Base-by-base conservation (phyloP, 1,140 invertebrate species). In the Drosophila mauritiana region DNA sequence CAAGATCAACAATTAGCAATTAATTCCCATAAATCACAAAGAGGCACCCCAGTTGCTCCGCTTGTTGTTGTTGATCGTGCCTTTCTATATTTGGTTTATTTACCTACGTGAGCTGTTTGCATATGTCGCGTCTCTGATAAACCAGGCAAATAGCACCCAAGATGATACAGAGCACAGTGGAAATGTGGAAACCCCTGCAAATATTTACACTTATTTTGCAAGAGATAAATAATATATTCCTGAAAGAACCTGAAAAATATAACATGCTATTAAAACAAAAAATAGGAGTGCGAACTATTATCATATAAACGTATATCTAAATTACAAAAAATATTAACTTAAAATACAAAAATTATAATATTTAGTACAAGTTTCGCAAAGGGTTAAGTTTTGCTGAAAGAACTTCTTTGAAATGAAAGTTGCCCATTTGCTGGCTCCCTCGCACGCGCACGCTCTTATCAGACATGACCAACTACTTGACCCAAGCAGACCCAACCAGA, bases 21-120 rank as follows among this genome's bases (percentile, higher is more conserved):
- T 58, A 82, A 69, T 73, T 82, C 46, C 58, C 54, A 67, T 82
- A 82, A 82, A 82, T 82, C 67, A 78, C 52, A 62, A 73, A 76
- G 59, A 43, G 53, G 37, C 79, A 68, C 37, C 57, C 39, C 49
- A 39, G 43, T 63, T 76, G 73, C 58, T 49, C 6, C 43, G 59
- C 36, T 69, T 59, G 49, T 52, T 63, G 40, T 51, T 77, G 57
- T 34, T 25, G 51, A 15, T 70, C 42, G 39, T 51, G 57, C 17
- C 68, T 58, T 52, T 82, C 73, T 58, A 81, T 56, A 76, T 80
- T 77, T 46, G 17, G 58, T 51, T 64, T 49, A 36, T 45, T 70
- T 63, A 49, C 58, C 51, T 39, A 73, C 73, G 56, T 77, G 64
- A 69, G 63, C 39, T 77, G 74, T 70, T 69, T 77, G 63, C 63